Base-by-base conservation (phyloP, 2,797 vertebrate species). In the Podarcis siculus region DNA sequence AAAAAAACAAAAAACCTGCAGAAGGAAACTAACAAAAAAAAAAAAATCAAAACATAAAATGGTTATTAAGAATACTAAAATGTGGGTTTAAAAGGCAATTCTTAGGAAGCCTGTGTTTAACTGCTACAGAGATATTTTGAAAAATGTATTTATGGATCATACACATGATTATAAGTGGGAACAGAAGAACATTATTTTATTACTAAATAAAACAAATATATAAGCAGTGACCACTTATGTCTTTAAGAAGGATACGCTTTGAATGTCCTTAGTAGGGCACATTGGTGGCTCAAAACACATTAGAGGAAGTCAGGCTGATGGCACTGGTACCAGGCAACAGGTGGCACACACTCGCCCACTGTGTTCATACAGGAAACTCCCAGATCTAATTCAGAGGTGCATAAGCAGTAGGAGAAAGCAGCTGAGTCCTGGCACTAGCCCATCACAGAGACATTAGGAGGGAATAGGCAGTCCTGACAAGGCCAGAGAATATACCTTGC, bases 161-260 rank as follows among this genome's bases (percentile, higher is more conserved):
- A 58, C 82, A 82, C 79, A 58, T 72, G 23, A 23, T 87, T 89
- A 91, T 88, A 89, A 89, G 89, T 86, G 89, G 94, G 89, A 94
- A 89, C 75, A 91, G 89, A 81, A 86, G 85, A 86, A 89, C 69
- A 91, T 88, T 94, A 95, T 95, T 95, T 96, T 95, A 92, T 94
- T 94, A 95, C 92, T 58, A 90, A 95, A 93, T 92, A 89, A 95
- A 94, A 64, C 23, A 83, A 83, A 84, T n/a, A 94, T 94, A 94
- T 58, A 90, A 94, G 69, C 86, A 81, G 80, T 93, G 90, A 90
- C 55, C 77, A 77, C 71, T 83, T 87, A 89, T 72, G 83, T 21
- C 84, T 45, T 90, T 85, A 82, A 79, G 78, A 45, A 82, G 87
- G 82, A 79, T 82, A 81, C 27, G 9, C 35, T 72, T 84, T 39